These are phyloP conservation scores for Lobophora halterata DNA, from an alignment of 2,888 invertebrate genomes.

Conservation along the genomic window DNA sequence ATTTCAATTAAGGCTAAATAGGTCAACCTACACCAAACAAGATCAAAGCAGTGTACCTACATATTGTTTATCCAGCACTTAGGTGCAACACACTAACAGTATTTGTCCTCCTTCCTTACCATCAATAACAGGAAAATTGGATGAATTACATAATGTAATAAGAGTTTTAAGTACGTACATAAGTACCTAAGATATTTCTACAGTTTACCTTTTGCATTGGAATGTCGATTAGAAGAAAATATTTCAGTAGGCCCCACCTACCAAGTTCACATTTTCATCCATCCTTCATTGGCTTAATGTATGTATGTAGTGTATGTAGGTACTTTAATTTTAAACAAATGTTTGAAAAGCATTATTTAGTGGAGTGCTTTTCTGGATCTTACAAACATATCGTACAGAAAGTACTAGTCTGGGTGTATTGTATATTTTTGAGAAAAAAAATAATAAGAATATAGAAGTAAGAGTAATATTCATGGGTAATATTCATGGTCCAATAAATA, in stretches of 20 bases:
- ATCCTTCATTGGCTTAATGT: too few relatives aligned
- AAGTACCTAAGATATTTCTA: neutral
- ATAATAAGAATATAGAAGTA: neutral
- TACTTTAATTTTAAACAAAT: too few relatives aligned
- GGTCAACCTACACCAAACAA: too few relatives aligned
- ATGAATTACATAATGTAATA: neutral
- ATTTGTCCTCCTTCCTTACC: too few relatives aligned
- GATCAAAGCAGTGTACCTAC: too few relatives aligned
- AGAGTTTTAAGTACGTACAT: neutral
- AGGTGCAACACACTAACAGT: too few relatives aligned
- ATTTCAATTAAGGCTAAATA: neutral
- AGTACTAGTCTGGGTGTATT: too few relatives aligned
- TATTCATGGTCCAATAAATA: slow-evolving; percentile 3
- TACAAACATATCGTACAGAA: neutral
- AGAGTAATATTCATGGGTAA: neutral
- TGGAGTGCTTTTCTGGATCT: too few relatives aligned
- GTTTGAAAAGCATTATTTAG: too few relatives aligned
- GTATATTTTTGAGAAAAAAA: neutral
- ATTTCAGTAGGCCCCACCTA: neutral
- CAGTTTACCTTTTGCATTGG: neutral
- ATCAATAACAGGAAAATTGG: too few relatives aligned
- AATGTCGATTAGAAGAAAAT: neutral
- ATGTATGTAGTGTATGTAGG: too few relatives aligned
- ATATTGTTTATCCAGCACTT: too few relatives aligned
- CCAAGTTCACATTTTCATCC: neutral